Evolutionary conservation across 2,113 vertebrate genomes (phyloP).

Genomic region (Serinus canaria): DNA sequence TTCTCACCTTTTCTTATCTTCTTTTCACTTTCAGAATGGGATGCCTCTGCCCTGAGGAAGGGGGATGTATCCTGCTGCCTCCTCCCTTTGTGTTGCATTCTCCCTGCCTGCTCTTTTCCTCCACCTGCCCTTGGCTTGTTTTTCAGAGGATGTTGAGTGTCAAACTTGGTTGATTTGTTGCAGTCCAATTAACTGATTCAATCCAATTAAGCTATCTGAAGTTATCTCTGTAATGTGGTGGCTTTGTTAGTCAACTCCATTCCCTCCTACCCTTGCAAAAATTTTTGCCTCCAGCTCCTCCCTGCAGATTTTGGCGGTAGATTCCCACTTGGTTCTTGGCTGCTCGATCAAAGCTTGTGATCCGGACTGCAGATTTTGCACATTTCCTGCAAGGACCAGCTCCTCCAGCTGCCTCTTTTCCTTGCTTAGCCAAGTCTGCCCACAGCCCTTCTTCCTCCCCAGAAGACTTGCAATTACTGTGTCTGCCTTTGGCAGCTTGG

Average conservation of each 20-base stretch:
- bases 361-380: neutral
- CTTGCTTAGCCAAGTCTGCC: neutral
- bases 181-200: slow-evolving; percentile 48
- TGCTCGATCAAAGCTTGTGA: neutral
- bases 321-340: slow-evolving; percentile 20
- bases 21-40: neutral
- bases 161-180: slow-evolving; percentile 35
- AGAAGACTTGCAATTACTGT: neutral
- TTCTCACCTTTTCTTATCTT: neutral
- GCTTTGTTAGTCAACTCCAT: neutral
- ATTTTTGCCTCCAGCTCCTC: slow-evolving; percentile 9
- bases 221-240: slow-evolving; percentile 24
- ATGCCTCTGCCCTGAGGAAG: neutral
- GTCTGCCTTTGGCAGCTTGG: neutral
- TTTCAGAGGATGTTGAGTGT: neutral
- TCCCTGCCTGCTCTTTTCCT: neutral
- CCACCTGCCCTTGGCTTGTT: neutral
- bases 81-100: neutral
- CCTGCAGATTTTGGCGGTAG: neutral
- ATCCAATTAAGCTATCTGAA: slow-evolving; percentile 38
- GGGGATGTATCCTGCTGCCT: neutral
- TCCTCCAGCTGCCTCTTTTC: neutral
- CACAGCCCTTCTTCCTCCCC: neutral
- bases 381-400: neutral
- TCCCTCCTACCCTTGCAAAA: slow-evolving; percentile 12